Base-by-base conservation (phyloP, 2,888 invertebrate species). In the Coelinius sp. region DNA sequence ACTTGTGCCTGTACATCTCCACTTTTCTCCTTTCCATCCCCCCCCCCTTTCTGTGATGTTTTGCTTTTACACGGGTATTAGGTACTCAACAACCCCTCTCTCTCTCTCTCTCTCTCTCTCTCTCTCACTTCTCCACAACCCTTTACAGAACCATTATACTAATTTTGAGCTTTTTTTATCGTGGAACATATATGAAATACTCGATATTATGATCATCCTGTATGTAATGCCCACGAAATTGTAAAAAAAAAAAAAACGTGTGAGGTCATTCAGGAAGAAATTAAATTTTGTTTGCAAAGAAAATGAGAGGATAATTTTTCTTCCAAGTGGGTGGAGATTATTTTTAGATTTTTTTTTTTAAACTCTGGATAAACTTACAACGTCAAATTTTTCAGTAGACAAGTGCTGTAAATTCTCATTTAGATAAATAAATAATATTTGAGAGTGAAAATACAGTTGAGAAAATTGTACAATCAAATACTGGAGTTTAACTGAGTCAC, bases 151-250 rank as follows among this genome's bases (percentile, higher is more conserved):
- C 27, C 56, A 56, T 56, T 27, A 27, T 56, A 56, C 27, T 25
- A 56, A 4, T 25, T 56, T 66, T 63, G 35, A 53, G 66, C 59
- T 56, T 72, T 66, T 67, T 67, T 65, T 72, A 70, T 52, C 73
- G 65, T 73, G 72, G 66, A 69, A 52, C 75, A 75, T 70, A 78
- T 73, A 77, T 70, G 74, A 71, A 78, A 78, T 79, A 79, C 76
- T 73, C 75, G 73, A 68, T 74, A 64, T 64, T 75, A 73, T 73
- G 72, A 73, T 75, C 70, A 74, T 73, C 69, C 68, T 22, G 49
- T 56, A 17, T 14, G 25, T 35, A 56, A 68, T 38, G 52, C 24
- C 27, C 44, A 62, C 52, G 53, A 17, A 25, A 41, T 62, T 62
- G 0, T 59, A 17, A 7, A 2, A 6, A 8, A 8, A 8, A 8